Percentiles rank a stretch among this genome's conserved stretches.
Evolutionary conservation across 2,888 invertebrate species (phyloP).

Genomic region (Hyposoter didymator): DNA sequence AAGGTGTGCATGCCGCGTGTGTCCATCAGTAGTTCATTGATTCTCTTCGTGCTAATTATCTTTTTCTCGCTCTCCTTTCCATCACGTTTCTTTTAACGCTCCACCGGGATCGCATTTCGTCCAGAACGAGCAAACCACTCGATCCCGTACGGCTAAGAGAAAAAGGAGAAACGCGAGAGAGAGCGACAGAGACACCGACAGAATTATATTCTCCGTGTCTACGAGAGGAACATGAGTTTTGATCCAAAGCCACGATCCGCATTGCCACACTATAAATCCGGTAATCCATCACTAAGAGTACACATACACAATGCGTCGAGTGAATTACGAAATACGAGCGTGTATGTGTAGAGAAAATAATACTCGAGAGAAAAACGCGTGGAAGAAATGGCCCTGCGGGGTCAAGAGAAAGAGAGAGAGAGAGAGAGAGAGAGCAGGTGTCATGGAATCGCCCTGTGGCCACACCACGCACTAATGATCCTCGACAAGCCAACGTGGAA

Average conservation of each 20-base stretch:
- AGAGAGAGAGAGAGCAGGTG: constrained; percentile 80
- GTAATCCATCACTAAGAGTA: constrained; percentile 82
- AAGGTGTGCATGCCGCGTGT: not conserved
- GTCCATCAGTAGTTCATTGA: constrained; percentile 57
- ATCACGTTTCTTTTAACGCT: constrained; percentile 48
- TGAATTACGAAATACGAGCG: constrained; percentile 58
- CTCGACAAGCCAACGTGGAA: constrained; percentile 80
- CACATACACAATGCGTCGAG: constrained; percentile 57
- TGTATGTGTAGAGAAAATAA: not conserved
- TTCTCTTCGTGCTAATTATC: constrained; percentile 61
- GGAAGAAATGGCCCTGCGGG: constrained; percentile 49
- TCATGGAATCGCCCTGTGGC: constrained; percentile 78
- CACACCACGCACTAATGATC: constrained; percentile 79
- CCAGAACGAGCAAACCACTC: constrained; percentile 17
- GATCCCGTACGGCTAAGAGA: constrained; percentile 18
- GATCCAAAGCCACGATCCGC: constrained; percentile 58
- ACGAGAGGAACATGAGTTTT: constrained; percentile 54
- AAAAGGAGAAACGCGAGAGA: not conserved
- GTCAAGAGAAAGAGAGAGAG: constrained; percentile 18
- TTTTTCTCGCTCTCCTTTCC: constrained; percentile 51
- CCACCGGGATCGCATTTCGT: constrained; percentile 57
- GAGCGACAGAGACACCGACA: not conserved
- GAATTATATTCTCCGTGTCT: constrained; percentile 35
- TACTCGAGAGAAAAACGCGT: constrained; percentile 35
- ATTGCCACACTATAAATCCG: constrained; percentile 54